These are phyloP conservation scores for Lagocephalus sceleratus DNA, from an alignment of 2,797 vertebrate species.

Conservation along the genomic window DNA sequence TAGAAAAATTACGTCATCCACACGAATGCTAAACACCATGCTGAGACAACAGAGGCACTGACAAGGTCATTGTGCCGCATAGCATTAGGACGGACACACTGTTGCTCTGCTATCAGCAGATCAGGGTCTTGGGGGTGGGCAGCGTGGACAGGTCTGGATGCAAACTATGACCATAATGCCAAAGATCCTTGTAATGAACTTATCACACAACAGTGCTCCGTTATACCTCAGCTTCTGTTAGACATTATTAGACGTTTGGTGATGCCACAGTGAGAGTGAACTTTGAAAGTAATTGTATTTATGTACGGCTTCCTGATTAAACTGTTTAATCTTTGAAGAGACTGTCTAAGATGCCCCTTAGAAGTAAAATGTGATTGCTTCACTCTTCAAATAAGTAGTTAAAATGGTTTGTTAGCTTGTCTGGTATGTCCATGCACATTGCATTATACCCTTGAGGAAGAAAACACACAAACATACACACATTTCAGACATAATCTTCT, in stretches of 20 bases:
- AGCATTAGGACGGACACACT: constrained; percentile 72
- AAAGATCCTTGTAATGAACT: too few species aligned
- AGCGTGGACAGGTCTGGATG: constrained; percentile 23
- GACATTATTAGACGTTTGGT: too few species aligned
- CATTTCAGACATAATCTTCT: constrained; percentile 20
- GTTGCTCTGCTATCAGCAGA: constrained; percentile 49
- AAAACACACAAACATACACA: constrained; percentile 29
- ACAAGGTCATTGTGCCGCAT: constrained; percentile 79
- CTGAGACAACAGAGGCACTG: constrained; percentile 64
- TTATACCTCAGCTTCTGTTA: too few species aligned
- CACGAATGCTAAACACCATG: constrained; percentile 77
- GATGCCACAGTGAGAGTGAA: too few species aligned
- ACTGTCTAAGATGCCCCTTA: too few species aligned
- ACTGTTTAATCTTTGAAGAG: too few species aligned
- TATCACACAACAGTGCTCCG: too few species aligned
- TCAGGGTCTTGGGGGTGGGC: constrained; percentile 44
- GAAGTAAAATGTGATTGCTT: background rate
- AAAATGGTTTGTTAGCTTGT: constrained; percentile 23
- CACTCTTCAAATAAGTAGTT: background rate
- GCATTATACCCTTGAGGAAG: constrained; percentile 12
- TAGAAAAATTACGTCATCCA: constrained; percentile 72
- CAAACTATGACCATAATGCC: constrained; percentile 28
- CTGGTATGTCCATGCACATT: constrained; percentile 4
- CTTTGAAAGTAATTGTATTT: too few species aligned
- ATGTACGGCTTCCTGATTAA: too few species aligned